A percentile compares a stretch with the other conserved stretches of the same genome.
Conservation (phyloP, 2,797 vertebrate species). For the Anguilla marmorata region DNA sequence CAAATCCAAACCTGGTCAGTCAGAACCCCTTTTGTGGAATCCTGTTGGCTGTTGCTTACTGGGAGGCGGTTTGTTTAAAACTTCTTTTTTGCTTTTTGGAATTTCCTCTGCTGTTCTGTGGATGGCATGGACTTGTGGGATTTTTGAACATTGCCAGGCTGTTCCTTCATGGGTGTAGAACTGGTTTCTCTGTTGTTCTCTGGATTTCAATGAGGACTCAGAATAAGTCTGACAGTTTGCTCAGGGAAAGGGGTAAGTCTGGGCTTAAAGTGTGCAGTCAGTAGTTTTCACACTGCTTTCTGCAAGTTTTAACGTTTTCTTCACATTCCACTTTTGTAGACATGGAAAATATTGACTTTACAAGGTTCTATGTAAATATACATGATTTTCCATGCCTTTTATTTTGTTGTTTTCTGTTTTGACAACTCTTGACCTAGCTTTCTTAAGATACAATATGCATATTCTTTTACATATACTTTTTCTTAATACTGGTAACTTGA, state of each 20-base stretch:
- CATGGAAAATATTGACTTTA: neutral
- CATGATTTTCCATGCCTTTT: neutral
- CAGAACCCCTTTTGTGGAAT: neutral
- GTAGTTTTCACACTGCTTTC: neutral
- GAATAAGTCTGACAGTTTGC: neutral
- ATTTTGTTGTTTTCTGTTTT: neutral
- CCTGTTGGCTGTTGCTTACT: neutral
- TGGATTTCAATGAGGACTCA: constrained; percentile 16
- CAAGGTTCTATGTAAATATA: neutral
- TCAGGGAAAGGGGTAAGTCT: constrained; percentile 11
- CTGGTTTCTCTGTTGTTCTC: neutral
- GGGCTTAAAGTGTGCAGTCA: neutral
- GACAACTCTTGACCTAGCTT: neutral
- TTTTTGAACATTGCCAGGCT: neutral
- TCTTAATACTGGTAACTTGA: neutral
- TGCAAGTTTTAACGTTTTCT: neutral
- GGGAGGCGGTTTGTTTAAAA: neutral
- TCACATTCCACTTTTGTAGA: neutral
- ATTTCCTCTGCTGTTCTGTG: neutral
- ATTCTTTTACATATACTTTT: neutral
- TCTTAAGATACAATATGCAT: neutral
- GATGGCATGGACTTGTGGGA: neutral
- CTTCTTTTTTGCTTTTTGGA: neutral
- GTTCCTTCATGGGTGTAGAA: neutral
- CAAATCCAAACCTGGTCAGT: neutral